A percentile compares a stretch with the other conserved stretches of the same genome.
Evolutionary conservation across 2,888 invertebrate species (phyloP).

Genomic region (Heliconius aoede): DNA sequence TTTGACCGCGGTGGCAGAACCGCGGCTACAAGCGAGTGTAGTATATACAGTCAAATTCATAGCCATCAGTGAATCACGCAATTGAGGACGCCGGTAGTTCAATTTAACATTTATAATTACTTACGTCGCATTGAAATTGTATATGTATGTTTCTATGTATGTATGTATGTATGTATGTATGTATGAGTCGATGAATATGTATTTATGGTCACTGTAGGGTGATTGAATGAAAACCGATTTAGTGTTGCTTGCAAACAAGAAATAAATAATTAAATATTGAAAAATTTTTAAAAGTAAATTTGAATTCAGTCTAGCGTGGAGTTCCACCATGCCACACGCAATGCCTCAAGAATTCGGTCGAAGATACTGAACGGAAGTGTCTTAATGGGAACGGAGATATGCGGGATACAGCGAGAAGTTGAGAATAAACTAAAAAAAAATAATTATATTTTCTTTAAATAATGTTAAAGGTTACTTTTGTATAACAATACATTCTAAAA

Average conservation of each 20-base stretch:
- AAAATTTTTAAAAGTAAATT: not conserved
- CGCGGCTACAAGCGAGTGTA: not conserved
- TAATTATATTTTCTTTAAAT: not conserved
- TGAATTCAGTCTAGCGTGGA: no score
- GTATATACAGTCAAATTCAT: constrained; percentile 17
- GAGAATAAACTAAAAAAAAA: not conserved
- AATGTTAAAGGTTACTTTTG: not conserved
- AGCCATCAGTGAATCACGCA: constrained; percentile 51
- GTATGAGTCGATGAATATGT: not conserved
- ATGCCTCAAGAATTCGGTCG: no score
- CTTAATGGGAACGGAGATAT: not conserved
- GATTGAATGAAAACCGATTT: not conserved
- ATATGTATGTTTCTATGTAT: constrained; percentile 16
- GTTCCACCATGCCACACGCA: no score
- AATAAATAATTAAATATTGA: not conserved
- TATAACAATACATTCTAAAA: no score
- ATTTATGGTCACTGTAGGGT: not conserved
- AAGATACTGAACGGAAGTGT: no score
- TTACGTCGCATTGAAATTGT: constrained; percentile 29
- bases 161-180: not conserved
- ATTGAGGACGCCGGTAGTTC: constrained; percentile 39
- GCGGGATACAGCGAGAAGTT: not conserved
- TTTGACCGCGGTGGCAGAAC: not conserved
- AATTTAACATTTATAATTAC: constrained; percentile 47
- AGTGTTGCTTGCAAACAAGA: not conserved